Evolutionary conservation across 2,113 vertebrate species (phyloP), one percentile per base, ranked within the genome.

Genomic region (Microcebus lehilahytsara): DNA sequence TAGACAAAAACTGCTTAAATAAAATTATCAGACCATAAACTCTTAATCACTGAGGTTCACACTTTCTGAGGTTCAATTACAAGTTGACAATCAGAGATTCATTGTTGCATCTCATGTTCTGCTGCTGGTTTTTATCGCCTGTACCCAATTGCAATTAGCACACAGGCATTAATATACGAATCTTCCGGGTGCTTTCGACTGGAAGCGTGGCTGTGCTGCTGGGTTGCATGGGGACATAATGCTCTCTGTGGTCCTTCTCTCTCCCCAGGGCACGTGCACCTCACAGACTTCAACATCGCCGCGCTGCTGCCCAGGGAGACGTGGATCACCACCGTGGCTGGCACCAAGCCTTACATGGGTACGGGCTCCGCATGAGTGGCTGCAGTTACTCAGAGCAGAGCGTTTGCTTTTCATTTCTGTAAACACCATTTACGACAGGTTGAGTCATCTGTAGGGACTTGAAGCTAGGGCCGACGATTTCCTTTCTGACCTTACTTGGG

Each of bases 261-360:
- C 98, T 81, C 93, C 51, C 19, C 96, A 99, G 99, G 99, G 6
- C 99, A 99, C 0, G 99, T 99, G 96, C 99, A 99, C 96, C 98
- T 99, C 94, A 99, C 99, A 0, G 99, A 99, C 96, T 99, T 99
- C 98, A 99, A 99, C 95, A 99, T 99, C 0, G 99, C 99, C 32
- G 99, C 99, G 0, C 97, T 98, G 78, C 98, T 99, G 77, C 99
- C 99, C 17, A 98, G 99, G 2, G 99, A 99, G 94, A 98, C 98
- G 6, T 98, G 98, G 42, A 99, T 99, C 85, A 99, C 99, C 42
- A 99, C 99, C 3, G 98, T 99, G 0, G 99, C 99, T 13, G 99
- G 99, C 96, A 99, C 99, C 30, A 99, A 99, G 97, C 99, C 99
- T 0, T 99, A 99, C 78, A 99, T 99, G 99, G 99, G 99, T 99